Base-by-base conservation (phyloP, 2,888 invertebrate species). In the Nephrotoma appendiculata region DNA sequence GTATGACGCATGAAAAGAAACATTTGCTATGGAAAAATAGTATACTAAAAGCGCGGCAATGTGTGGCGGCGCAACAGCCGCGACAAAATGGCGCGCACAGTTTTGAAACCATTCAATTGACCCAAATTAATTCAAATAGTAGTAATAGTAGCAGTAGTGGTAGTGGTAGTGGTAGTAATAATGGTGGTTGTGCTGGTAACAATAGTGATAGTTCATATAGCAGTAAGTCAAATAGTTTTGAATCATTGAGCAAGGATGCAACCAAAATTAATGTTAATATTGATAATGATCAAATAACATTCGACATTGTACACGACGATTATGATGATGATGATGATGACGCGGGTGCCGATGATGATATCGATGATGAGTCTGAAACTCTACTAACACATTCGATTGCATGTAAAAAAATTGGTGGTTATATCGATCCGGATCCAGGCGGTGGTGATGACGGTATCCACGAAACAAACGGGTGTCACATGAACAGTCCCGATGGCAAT, bases 21-120 rank as follows among this genome's bases (percentile, higher is more conserved):
- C 86, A 86, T 86, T 44, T 86, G 7, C 41, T 57, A 42, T 86
- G 86, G 86, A 86, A 86, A 52, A 86, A 52, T 41, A 86, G 86
- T 86, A 86, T 86, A 41, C 57, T 86, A 12, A 48, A 45, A 45
- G 71, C 71, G 1, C 71, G 71, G 9, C 71, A 71, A 71, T 71
- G 71, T 31, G 71, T 71, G 9, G 71, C 71, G 71, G 31, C 71
- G 5, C 19, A 71, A 71, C 31, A 71, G 31, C 71, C 19, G 71
- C 71, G 71, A 9, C 71, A 71, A 7, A 31, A 31, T 31, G 3
- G 31, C 31, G 31, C 31, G 31, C 71, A 31, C 4, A 71, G 71
- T 90, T 91, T n/a, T 91, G 92, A 88, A 91, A 90, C 88, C 91
- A 91, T 86, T 91, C 92, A 45, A 91, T 91, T 87, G 91, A 92